A percentile compares a stretch with the other conserved stretches of the same genome.
Evolutionary conservation across 2,888 invertebrate species (phyloP).

Genomic region (Drosophila paracracens): DNA sequence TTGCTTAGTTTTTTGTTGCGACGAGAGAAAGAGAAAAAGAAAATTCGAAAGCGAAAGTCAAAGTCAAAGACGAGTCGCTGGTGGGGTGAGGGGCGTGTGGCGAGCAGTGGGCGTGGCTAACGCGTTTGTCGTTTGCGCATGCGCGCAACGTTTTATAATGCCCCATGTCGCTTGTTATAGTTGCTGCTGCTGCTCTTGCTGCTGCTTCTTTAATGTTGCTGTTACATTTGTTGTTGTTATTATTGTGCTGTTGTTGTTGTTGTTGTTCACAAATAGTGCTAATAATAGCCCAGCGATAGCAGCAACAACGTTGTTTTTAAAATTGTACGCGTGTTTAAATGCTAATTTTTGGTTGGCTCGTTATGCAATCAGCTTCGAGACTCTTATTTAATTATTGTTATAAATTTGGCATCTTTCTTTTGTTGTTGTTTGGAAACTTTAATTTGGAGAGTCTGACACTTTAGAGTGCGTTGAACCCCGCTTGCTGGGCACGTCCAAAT

Average conservation of each 20-base stretch:
- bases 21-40: conserved; percentile 61
- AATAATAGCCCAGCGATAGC: conserved; percentile 39
- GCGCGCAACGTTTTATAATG: conserved; percentile 73
- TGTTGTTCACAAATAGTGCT: conserved; percentile 20
- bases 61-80: conserved; percentile 69
- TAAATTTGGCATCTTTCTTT: neutral
- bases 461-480: conserved; percentile 38
- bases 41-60: conserved; percentile 82
- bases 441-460: conserved; percentile 19
- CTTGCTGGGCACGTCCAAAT: conserved; percentile 12
- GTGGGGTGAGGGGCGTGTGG: neutral
- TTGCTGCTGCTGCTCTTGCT: conserved; percentile 12
- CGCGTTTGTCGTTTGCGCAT: conserved; percentile 48
- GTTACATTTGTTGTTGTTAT: conserved; percentile 33
- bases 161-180: conserved; percentile 58
- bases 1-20: conserved; percentile 41
- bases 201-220: conserved; percentile 25
- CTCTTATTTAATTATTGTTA: conserved; percentile 45
- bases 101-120: conserved; percentile 4
- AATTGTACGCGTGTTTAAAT: conserved; percentile 52
- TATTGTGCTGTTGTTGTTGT: conserved; percentile 7
- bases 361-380: conserved; percentile 41
- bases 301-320: conserved; percentile 39
- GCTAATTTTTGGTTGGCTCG: conserved; percentile 39
- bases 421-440: conserved; percentile 28